Conservation (phyloP, 1,140 invertebrate species). For the Zophobas morio region DNA sequence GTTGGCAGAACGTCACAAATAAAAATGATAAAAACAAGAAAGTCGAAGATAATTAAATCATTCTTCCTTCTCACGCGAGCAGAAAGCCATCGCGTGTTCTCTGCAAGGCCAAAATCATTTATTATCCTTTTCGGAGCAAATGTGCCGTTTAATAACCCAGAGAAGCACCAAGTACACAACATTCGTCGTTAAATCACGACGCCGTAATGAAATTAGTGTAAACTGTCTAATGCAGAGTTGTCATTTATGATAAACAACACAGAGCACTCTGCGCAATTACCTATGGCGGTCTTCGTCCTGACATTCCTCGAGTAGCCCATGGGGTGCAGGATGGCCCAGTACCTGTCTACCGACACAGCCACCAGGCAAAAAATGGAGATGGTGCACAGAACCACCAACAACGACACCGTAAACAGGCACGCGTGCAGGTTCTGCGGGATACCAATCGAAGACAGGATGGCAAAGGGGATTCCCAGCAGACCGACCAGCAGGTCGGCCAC, state of each 20-base stretch:
- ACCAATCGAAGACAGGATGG: conserved; percentile 83
- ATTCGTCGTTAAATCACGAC: conserved; percentile 1
- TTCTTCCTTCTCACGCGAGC: conserved; percentile 15
- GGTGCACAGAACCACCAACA: conserved; percentile 90
- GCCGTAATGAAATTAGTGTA: neutral
- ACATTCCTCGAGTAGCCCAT: conserved; percentile 92
- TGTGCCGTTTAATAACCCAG: conserved; percentile 7
- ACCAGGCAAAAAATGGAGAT: conserved; percentile 93
- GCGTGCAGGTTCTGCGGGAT: conserved; percentile 84
- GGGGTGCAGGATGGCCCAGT: conserved; percentile 92
- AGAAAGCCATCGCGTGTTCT: neutral
- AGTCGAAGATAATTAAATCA: conserved; percentile 21
- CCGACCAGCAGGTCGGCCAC: conserved; percentile 88
- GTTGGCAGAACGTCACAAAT: too few species aligned
- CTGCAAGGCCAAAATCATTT: conserved; percentile 23
- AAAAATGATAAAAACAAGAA: neutral
- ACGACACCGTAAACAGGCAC: conserved; percentile 89
- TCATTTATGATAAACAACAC: too few species aligned
- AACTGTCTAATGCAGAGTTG: too few species aligned
- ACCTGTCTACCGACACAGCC: conserved; percentile 91
- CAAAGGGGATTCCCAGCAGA: conserved; percentile 86
- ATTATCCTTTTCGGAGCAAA: conserved; percentile 26
- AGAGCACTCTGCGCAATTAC: conserved; percentile 67
- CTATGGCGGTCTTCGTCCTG: conserved; percentile 84
- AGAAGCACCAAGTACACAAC: neutral